Evolutionary conservation across 2,797 vertebrate species (phyloP), one percentile per base, ranked within the genome.

Genomic region (Gymnocypris eckloni): DNA sequence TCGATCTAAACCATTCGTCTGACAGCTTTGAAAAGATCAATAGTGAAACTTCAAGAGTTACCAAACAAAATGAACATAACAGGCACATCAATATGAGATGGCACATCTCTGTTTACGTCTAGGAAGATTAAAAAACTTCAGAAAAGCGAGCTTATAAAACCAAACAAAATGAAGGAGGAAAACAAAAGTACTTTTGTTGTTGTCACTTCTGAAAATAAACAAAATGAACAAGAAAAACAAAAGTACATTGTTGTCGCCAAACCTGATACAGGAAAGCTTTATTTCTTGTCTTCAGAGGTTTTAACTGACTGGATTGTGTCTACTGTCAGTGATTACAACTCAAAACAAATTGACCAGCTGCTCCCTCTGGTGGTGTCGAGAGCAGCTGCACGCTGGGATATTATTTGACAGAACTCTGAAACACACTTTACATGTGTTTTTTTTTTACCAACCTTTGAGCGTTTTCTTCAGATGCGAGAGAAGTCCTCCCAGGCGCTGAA

Each of bases 391-490:
- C 20, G 15, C 22, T 61, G 48, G 10, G 11, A 28, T 8, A 81
- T 69, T 54, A 41, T 48, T 12, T 2, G 6, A 18, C 18, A 2
- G 7, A 12, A 16, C 28, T 15, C 20, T 78, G 72, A 75, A 61
- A 59, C 15, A 71, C 8, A 43, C 25, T 33, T 28, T 6, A 69
- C 28, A 28, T 61, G 33, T 1, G 22, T 45, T 33, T 52, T 33
- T 28, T 28, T 28, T 54, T 20, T 12, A 84, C 93, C 0, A 50
- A 97, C 98, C 98, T 97, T 97, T 99, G n/a, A 99, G 95, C 0
- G 97, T 98, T 87, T 99, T 99, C 92, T 97, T 98, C 64, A 99
- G 94, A 90, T 99, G 98, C 9, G 98, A 99, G 22, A 99, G 95
- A 45, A 99, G 97, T 9, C 98, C 98, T 12, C 98, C 98, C 0